phyloP scores from a whole-genome alignment of 2,797 vertebrate genomes.

The Bufotes viridis region DNA sequence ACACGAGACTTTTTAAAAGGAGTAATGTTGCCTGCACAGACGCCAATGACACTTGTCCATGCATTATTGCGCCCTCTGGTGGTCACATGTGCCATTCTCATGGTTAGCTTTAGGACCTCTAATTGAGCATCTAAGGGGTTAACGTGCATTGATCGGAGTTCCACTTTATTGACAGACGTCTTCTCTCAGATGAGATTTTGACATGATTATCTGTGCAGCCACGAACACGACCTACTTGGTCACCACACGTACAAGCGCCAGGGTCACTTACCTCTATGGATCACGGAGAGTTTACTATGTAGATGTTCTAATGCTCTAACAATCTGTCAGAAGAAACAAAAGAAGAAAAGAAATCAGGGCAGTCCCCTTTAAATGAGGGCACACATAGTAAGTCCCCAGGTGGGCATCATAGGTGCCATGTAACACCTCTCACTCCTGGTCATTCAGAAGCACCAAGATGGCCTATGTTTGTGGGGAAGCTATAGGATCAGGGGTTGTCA shows the following conservation, averaged over 20 bases:
- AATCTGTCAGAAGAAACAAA: constrained; percentile 79
- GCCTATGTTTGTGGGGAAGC: neutral
- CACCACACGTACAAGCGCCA: neutral
- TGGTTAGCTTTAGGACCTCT: no score
- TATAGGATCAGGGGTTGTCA: neutral
- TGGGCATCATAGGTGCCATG: neutral
- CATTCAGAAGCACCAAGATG: neutral
- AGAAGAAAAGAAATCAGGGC: neutral
- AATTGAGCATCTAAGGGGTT: no score
- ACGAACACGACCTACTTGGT: neutral
- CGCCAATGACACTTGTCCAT: no score
- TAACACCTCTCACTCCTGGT: neutral
- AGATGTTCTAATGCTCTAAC: constrained; percentile 97
- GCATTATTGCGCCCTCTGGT: no score
- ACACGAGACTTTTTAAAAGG: no score
- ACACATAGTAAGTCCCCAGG: neutral
- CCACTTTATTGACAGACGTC: no score
- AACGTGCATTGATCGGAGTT: no score
- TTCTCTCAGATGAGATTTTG: no score
- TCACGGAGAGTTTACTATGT: constrained; percentile 95
- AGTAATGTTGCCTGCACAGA: no score
- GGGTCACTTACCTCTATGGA: constrained; percentile 88
- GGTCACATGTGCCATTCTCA: no score
- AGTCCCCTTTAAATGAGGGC: neutral
- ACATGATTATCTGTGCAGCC: no score